Evolutionary conservation across 2,888 invertebrate genomes (phyloP).

Genomic region (Bellardia pandia): DNA sequence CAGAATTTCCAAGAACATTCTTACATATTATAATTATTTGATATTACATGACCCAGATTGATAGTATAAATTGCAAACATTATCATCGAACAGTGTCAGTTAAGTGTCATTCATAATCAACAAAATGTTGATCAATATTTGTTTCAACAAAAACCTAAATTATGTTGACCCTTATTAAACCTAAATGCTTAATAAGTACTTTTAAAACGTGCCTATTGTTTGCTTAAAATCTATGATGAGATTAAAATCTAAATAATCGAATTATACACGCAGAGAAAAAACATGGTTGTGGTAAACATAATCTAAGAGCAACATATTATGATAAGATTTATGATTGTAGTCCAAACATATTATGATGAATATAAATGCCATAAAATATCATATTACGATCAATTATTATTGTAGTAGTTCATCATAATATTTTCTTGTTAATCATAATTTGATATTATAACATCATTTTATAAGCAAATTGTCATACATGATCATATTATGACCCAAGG

Average conservation of each 20-base stretch:
- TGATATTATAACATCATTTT: too few relatives aligned
- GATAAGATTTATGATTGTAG: too few relatives aligned
- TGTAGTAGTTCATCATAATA: too few relatives aligned
- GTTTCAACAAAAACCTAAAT: slow-evolving; percentile 19
- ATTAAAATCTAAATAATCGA: neutral
- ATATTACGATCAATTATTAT: too few relatives aligned
- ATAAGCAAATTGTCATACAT: too few relatives aligned
- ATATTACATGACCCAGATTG: neutral
- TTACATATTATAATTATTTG: neutral
- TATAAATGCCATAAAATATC: too few relatives aligned
- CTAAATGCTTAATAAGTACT: neutral
- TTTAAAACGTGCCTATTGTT: neutral
- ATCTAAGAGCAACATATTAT: too few relatives aligned
- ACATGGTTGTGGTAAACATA: too few relatives aligned
- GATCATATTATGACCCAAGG: too few relatives aligned
- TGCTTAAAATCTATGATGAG: neutral
- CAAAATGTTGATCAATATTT: slow-evolving; percentile 32
- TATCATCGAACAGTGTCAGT: neutral
- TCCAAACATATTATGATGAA: too few relatives aligned
- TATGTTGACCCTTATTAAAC: slow-evolving; percentile 29
- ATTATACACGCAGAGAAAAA: neutral
- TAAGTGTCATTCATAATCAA: slow-evolving; percentile 1
- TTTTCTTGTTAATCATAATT: too few relatives aligned
- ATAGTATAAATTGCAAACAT: neutral
- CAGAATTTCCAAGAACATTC: neutral